Percentiles rank a stretch among this genome's conserved stretches.
Evolutionary conservation across 2,888 invertebrate species (phyloP).

Genomic region (Rhogogaster chlorosoma): DNA sequence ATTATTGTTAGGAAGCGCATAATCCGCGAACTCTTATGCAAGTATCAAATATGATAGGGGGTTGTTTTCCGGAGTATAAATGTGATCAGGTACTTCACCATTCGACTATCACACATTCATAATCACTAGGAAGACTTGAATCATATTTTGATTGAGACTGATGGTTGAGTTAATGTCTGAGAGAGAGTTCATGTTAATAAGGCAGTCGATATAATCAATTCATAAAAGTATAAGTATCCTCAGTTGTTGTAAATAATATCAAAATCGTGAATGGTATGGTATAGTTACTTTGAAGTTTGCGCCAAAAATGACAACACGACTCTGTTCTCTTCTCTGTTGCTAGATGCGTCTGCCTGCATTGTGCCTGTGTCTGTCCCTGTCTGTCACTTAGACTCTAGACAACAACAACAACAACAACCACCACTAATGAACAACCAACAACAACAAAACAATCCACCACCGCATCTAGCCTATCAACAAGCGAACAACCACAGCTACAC

Average conservation of each 20-base stretch:
- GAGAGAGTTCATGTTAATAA: slow-evolving; percentile 44
- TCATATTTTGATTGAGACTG: slow-evolving; percentile 25
- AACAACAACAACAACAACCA: slow-evolving; percentile 75
- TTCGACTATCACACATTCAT: not conserved
- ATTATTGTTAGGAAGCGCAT: not conserved
- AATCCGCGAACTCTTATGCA: not conserved
- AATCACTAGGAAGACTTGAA: not conserved
- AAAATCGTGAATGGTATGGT: slow-evolving; percentile 44
- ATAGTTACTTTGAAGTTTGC: slow-evolving; percentile 59
- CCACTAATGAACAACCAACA: slow-evolving; percentile 73
- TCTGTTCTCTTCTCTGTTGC: slow-evolving; percentile 90
- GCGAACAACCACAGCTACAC: slow-evolving; percentile 78
- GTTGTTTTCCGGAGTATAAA: not conserved
- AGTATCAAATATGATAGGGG: not conserved
- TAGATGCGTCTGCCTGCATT: slow-evolving; percentile 89
- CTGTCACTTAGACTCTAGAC: slow-evolving; percentile 79
- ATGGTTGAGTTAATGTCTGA: slow-evolving; percentile 30
- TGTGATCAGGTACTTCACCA: slow-evolving; percentile 3
- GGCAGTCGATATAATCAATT: slow-evolving; percentile 42
- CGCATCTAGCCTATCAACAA: slow-evolving; percentile 78
- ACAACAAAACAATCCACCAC: slow-evolving; percentile 77
- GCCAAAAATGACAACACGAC: slow-evolving; percentile 78
- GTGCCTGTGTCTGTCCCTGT: slow-evolving; percentile 79
- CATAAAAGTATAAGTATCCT: slow-evolving; percentile 19
- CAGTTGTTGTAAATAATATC: slow-evolving; percentile 28